These are phyloP conservation scores for Silurus lanzhouensis DNA, from an alignment of 2,797 vertebrate species.

Conservation along the genomic window DNA sequence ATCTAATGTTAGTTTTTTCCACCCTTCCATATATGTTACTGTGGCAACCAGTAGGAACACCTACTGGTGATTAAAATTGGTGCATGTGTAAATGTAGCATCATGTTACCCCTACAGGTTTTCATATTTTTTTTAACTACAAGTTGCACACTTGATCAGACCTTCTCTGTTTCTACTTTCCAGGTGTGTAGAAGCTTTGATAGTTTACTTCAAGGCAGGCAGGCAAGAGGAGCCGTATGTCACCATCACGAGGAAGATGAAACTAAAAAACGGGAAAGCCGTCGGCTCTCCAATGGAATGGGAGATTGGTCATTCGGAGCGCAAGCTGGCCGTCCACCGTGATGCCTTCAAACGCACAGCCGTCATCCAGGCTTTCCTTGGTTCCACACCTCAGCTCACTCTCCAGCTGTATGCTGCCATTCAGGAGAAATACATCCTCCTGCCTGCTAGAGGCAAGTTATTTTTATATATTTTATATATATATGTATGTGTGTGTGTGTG, in stretches of 20 bases:
- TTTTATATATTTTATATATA: neutral
- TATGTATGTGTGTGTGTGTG: no score
- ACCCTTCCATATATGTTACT: no score
- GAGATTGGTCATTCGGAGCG: conserved; percentile 90
- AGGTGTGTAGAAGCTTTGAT: conserved; percentile 83
- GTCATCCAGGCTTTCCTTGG: conserved; percentile 97
- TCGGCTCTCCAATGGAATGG: conserved; percentile 80
- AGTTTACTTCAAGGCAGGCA: conserved; percentile 81
- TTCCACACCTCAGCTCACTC: conserved; percentile 92
- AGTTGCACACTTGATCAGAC: neutral
- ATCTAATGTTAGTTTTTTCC: no score
- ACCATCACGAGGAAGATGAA: conserved; percentile 90
- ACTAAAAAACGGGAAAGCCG: conserved; percentile 74
- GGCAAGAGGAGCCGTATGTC: conserved; percentile 89
- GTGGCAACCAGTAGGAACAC: no score
- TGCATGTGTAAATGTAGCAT: no score
- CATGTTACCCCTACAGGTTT: no score
- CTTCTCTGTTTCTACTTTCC: conserved; percentile 19
- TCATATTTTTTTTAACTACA: neutral
- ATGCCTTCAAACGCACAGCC: conserved; percentile 92
- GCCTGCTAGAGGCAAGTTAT: conserved; percentile 77
- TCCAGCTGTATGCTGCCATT: conserved; percentile 91
- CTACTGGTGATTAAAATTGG: no score
- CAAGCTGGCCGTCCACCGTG: conserved; percentile 83
- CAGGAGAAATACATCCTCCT: conserved; percentile 82